Evolutionary conservation across 2,888 invertebrate genomes (phyloP).

Genomic region (Dasysyrphus albostriatus): DNA sequence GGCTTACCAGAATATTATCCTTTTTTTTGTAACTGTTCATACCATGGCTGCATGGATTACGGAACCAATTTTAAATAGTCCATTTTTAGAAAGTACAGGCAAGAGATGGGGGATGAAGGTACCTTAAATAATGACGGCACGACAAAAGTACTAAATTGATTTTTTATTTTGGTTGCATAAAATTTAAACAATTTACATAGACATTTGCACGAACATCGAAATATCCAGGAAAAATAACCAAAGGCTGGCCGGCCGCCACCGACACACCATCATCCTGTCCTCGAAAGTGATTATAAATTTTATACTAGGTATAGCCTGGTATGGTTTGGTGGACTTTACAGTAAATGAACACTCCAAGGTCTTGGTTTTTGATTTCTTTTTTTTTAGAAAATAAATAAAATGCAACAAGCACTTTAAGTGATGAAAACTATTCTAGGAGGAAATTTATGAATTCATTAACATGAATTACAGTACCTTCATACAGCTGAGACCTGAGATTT

Average conservation of each 20-base stretch:
- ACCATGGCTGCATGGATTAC: slow-evolving; percentile 3
- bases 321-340: slow-evolving; percentile 32
- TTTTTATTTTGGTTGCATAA: slow-evolving; percentile 72
- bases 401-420: slow-evolving; percentile 65
- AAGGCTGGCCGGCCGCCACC: not conserved
- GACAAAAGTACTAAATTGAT: slow-evolving; percentile 72
- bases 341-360: slow-evolving; percentile 49
- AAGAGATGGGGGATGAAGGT: not conserved
- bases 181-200: slow-evolving; percentile 73
- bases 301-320: not conserved
- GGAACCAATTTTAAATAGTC: slow-evolving; percentile 52
- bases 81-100: slow-evolving; percentile 25
- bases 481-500: not conserved
- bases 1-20: slow-evolving; percentile 44
- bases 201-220: slow-evolving; percentile 65
- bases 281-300: slow-evolving; percentile 63
- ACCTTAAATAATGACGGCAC: slow-evolving; percentile 57
- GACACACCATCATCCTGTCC: slow-evolving; percentile 25
- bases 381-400: slow-evolving; percentile 9
- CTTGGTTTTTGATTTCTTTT: slow-evolving; percentile 11
- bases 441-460: slow-evolving; percentile 60
- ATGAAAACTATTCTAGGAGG: slow-evolving; percentile 39
- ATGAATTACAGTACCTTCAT: slow-evolving; percentile 16
- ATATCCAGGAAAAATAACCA: slow-evolving; percentile 34
- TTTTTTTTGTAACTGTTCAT: slow-evolving; percentile 27